phyloP scores from a whole-genome alignment of 2,888 invertebrate species.

The Dusona sp. region DNA sequence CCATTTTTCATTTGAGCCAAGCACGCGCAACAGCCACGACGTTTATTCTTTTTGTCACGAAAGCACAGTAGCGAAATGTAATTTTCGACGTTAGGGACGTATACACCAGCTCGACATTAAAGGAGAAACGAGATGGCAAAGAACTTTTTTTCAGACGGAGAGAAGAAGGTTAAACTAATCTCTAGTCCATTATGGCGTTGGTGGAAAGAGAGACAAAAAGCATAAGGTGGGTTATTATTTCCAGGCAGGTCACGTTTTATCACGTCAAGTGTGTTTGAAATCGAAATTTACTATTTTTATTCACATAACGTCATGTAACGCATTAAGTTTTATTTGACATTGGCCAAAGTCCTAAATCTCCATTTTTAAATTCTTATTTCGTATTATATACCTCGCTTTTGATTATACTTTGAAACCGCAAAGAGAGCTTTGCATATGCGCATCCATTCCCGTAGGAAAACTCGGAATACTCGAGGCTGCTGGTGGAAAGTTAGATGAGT shows the following conservation, averaged over 20 bases:
- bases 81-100: slow-evolving; percentile 18
- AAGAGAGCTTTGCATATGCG: slow-evolving; percentile 61
- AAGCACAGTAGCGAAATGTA: slow-evolving; percentile 23
- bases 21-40: slow-evolving; percentile 29
- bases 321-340: neutral
- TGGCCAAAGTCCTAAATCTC: neutral
- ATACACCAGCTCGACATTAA: neutral
- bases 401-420: slow-evolving; percentile 35
- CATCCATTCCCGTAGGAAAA: slow-evolving; percentile 59
- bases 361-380: slow-evolving; percentile 48
- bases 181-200: slow-evolving; percentile 44
- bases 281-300: neutral
- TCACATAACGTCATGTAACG: neutral
- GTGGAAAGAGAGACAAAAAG: slow-evolving; percentile 10
- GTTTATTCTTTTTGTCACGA: slow-evolving; percentile 29
- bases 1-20: slow-evolving; percentile 50
- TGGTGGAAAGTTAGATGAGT: slow-evolving; percentile 44
- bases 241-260: slow-evolving; percentile 47
- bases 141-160: slow-evolving; percentile 10
- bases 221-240: slow-evolving; percentile 47
- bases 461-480: slow-evolving; percentile 28
- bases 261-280: slow-evolving; percentile 19
- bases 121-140: neutral
- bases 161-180: slow-evolving; percentile 56
- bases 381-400: slow-evolving; percentile 14